Evolutionary conservation across 2,797 vertebrate genomes (phyloP).

Genomic region (Pangasius sanitwongsei): DNA sequence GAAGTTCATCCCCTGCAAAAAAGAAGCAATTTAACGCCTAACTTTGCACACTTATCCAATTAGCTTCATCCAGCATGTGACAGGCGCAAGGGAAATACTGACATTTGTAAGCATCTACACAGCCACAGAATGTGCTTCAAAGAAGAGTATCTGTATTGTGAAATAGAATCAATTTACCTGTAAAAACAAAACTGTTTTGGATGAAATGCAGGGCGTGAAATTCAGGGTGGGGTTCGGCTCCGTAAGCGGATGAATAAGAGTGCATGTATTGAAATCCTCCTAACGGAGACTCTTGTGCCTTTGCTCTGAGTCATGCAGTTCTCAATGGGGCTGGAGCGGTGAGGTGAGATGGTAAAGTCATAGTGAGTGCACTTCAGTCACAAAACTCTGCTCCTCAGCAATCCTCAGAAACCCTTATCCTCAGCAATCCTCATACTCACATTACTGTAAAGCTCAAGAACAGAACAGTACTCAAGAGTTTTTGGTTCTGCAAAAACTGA

Average conservation of each 20-base stretch:
- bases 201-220: slow-evolving; percentile 8
- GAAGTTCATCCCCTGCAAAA: slow-evolving; percentile 68
- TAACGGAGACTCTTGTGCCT: slow-evolving; percentile 20
- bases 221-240: background rate
- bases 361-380: slow-evolving; percentile 24
- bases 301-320: slow-evolving; percentile 48
- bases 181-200: slow-evolving; percentile 28
- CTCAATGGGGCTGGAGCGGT: slow-evolving; percentile 25
- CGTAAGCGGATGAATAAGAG: background rate
- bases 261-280: slow-evolving; percentile 9
- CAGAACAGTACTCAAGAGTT: background rate
- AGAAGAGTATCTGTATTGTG: slow-evolving; percentile 18
- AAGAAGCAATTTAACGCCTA: slow-evolving; percentile 74
- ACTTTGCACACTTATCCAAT: slow-evolving; percentile 79
- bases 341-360: slow-evolving; percentile 27
- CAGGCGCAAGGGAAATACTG: slow-evolving; percentile 69
- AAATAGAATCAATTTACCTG: slow-evolving; percentile 39
- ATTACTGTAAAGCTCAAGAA: slow-evolving; percentile 1
- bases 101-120: slow-evolving; percentile 57
- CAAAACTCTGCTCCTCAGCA: slow-evolving; percentile 13
- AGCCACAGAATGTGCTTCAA: slow-evolving; percentile 18
- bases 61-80: slow-evolving; percentile 76
- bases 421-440: slow-evolving; percentile 9
- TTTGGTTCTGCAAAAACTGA: slow-evolving; percentile 8
- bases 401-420: slow-evolving; percentile 4